These are phyloP conservation scores for Notodonta ziczac DNA, from an alignment of 2,888 invertebrate genomes.

Conservation along the genomic window DNA sequence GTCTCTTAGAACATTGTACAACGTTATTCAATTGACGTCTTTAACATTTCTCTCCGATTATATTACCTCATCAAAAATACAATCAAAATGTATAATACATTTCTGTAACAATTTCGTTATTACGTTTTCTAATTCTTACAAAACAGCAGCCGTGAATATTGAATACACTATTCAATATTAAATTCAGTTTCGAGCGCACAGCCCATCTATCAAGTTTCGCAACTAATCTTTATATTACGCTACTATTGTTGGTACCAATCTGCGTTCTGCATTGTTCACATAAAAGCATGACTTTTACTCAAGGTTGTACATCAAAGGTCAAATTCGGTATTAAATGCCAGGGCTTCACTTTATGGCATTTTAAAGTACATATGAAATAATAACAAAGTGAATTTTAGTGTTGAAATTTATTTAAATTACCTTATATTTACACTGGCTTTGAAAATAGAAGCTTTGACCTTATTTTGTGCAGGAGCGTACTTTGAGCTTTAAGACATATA, in stretches of 20 bases:
- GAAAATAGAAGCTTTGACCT: not conserved
- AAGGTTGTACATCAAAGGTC: slow-evolving; percentile 40
- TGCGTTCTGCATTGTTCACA: slow-evolving; percentile 41
- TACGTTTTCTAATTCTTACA: not conserved
- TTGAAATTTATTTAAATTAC: slow-evolving; percentile 3
- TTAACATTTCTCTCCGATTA: not conserved
- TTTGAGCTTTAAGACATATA: not conserved
- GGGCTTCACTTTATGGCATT: slow-evolving; percentile 35
- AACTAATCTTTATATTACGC: slow-evolving; percentile 41
- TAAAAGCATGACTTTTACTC: slow-evolving; percentile 42
- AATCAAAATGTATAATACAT: not conserved
- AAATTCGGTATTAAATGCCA: slow-evolving; percentile 35
- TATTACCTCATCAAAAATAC: too few species aligned
- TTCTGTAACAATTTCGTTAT: not conserved
- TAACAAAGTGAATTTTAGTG: slow-evolving; percentile 1
- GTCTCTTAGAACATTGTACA: too few species aligned
- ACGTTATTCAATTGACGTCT: too few species aligned
- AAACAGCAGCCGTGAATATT: slow-evolving; percentile 21
- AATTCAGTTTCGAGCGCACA: slow-evolving; percentile 28
- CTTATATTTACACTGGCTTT: not conserved
- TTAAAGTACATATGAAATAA: slow-evolving; percentile 24
- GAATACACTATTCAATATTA: slow-evolving; percentile 26
- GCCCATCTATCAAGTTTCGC: slow-evolving; percentile 47
- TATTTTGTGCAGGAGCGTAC: not conserved
- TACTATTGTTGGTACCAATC: slow-evolving; percentile 40